phyloP scores from a whole-genome alignment of 2,113 vertebrate genomes.

The Fukomys damarensis region DNA sequence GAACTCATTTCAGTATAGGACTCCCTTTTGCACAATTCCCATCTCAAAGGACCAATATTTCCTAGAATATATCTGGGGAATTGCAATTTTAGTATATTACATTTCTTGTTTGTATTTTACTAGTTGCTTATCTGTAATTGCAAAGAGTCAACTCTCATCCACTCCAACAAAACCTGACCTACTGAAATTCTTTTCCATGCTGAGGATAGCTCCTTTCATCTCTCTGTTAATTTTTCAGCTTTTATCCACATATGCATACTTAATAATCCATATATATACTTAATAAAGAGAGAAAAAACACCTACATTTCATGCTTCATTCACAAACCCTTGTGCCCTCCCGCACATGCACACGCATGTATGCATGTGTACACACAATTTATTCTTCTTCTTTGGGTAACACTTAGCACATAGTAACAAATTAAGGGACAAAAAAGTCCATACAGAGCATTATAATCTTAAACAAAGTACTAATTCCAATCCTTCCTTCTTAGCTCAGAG shows the following conservation, averaged over 20 bases:
- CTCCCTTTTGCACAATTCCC: not conserved
- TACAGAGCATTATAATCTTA: not conserved
- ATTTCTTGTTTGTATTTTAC: slow-evolving; percentile 56
- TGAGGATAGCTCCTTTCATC: not conserved
- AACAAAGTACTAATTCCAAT: not conserved
- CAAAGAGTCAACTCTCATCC: not conserved
- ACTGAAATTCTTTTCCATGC: not conserved
- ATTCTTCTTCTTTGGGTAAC: not conserved
- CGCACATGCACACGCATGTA: not conserved
- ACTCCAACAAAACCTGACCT: not conserved
- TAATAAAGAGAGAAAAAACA: not conserved
- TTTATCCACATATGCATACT: not conserved
- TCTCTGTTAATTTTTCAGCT: not conserved
- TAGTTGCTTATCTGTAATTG: slow-evolving; percentile 55
- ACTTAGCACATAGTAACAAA: not conserved
- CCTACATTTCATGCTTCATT: not conserved
- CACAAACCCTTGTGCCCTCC: not conserved
- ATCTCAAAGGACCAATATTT: slow-evolving; percentile 57
- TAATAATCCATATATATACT: no score
- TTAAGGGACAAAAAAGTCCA: not conserved
- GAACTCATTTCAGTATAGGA: slow-evolving; percentile 43
- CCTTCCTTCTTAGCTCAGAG: not conserved
- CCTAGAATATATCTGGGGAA: not conserved
- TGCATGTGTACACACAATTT: not conserved
- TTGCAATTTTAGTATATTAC: slow-evolving; percentile 19